Conservation (phyloP, 2,888 invertebrate species). For the Heliconius cydno region DNA sequence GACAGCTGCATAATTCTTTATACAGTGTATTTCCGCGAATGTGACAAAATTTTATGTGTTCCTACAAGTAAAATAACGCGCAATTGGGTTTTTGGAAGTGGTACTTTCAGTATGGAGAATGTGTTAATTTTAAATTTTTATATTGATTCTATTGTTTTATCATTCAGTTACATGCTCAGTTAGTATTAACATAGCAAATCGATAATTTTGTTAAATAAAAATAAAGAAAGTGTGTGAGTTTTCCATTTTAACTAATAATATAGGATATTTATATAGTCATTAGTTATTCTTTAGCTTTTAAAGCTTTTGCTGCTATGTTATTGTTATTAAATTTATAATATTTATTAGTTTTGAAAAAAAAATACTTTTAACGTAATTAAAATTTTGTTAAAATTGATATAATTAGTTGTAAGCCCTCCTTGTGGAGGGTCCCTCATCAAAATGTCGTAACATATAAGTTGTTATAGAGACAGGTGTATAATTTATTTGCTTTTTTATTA, state of each 20-base stretch:
- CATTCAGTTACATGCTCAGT: no score
- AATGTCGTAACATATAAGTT: neutral
- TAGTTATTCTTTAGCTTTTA: no score
- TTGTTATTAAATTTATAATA: no score
- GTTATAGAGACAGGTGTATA: constrained; percentile 18
- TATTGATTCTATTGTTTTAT: no score
- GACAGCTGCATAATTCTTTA: constrained; percentile 30
- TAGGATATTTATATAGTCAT: no score
- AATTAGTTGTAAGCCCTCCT: neutral
- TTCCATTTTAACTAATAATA: no score
- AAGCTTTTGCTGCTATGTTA: no score
- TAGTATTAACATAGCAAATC: no score
- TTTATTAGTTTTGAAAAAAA: neutral
- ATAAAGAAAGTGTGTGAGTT: no score
- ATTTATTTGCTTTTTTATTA: constrained; percentile 4
- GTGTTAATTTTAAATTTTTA: no score
- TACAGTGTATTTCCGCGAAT: constrained; percentile 20
- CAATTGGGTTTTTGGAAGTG: neutral
- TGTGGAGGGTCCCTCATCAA: neutral
- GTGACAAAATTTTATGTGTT: constrained; percentile 1
- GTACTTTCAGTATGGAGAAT: no score
- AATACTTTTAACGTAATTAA: neutral
- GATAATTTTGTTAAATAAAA: no score
- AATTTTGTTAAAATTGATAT: neutral
- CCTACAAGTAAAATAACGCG: neutral